These are phyloP conservation scores for Falco novaeseelandiae DNA, from an alignment of 2,797 vertebrate genomes.

Conservation along the genomic window DNA sequence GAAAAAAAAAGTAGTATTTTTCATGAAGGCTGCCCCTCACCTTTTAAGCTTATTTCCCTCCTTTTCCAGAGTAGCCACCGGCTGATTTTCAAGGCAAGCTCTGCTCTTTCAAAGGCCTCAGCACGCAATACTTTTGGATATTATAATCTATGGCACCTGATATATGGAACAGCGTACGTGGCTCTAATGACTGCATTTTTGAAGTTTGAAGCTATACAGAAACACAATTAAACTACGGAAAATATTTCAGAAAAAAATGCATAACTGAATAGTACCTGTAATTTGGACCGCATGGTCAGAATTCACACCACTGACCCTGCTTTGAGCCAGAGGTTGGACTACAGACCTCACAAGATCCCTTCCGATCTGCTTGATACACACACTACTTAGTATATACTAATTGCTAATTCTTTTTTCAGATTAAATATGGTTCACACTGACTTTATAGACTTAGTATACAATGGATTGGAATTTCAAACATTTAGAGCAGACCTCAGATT, in stretches of 20 bases:
- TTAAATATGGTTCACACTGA: background rate
- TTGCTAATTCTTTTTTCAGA: background rate
- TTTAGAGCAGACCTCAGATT: background rate
- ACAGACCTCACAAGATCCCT: background rate
- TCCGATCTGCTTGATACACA: background rate
- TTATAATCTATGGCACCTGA: background rate
- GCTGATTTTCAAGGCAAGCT: background rate
- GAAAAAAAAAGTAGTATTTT: background rate
- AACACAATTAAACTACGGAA: background rate
- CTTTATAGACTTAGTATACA: background rate
- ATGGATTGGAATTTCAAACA: background rate
- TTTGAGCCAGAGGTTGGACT: background rate
- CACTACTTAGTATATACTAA: background rate
- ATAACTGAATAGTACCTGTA: background rate
- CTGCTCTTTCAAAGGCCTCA: background rate
- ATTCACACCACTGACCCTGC: background rate
- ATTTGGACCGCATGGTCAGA: background rate
- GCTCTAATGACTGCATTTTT: background rate
- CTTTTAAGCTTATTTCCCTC: background rate
- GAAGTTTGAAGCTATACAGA: background rate
- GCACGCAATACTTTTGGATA: background rate
- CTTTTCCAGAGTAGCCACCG: background rate
- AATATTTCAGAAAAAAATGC: background rate
- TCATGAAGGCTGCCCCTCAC: background rate
- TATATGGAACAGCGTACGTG: background rate